Evolutionary conservation across 1,140 invertebrate species (phyloP).

Genomic region (Galleria mellonella): DNA sequence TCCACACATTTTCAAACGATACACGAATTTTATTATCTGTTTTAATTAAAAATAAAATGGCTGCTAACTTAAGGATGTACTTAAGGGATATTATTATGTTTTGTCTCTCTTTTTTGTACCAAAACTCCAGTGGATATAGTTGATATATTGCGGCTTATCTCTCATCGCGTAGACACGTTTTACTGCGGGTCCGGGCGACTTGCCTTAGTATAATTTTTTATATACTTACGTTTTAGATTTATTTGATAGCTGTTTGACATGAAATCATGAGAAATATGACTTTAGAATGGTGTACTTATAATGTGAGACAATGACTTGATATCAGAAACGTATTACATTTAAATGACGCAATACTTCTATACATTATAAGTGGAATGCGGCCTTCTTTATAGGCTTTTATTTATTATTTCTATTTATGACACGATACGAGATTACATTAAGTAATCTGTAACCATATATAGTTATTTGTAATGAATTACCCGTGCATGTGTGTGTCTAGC

Average conservation of each 20-base stretch:
- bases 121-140: slow-evolving; percentile 46
- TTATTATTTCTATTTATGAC: too few species aligned
- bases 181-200: neutral
- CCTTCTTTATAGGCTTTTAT: too few species aligned
- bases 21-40: slow-evolving; percentile 2
- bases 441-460: too few species aligned
- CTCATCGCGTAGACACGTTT: neutral
- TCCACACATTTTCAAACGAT: slow-evolving; percentile 1
- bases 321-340: too few species aligned
- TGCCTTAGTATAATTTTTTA: neutral
- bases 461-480: too few species aligned
- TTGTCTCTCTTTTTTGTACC: slow-evolving; percentile 32
- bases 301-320: too few species aligned
- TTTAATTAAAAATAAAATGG: slow-evolving; percentile 17
- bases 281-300: neutral
- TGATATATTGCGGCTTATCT: neutral
- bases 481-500: too few species aligned
- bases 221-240: slow-evolving; percentile 8
- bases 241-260: slow-evolving; percentile 12
- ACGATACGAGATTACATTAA: too few species aligned
- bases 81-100: slow-evolving; percentile 32
- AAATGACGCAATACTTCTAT: too few species aligned
- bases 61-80: slow-evolving; percentile 63
- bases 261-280: slow-evolving; percentile 6
- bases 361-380: too few species aligned